Evolutionary conservation across 2,113 vertebrate genomes (phyloP), one percentile per base, ranked within the genome.

Genomic region (Myodes glareolus): DNA sequence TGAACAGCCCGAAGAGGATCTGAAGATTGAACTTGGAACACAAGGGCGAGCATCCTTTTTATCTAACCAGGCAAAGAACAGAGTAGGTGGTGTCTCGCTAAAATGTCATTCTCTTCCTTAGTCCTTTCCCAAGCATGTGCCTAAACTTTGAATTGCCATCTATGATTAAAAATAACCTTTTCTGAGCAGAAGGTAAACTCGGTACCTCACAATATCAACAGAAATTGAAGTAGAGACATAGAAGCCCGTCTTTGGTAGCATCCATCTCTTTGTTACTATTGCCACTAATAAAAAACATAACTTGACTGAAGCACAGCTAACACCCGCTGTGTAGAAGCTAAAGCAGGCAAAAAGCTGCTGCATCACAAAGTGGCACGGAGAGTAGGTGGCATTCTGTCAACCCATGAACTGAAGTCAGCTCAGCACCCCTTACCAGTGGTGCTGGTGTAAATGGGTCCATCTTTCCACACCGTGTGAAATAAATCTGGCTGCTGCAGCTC

Each of bases 281-380:
- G 31, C 31, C 67, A 70, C 81, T 92, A 76, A 80, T 88, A 87
- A 92, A 95, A 95, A 95, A 76, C 52, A 90, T 52, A 87, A 90
- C 73, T 50, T 70, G 84, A 90, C 68, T 77, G 75, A 67, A 61
- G 55, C 78, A 39, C 45, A 70, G 27, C 76, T 55, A 87, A 77
- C 45, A 77, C 25, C 12, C 13, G 72, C 11, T 0, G 72, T 76
- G 42, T 73, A 21, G 33, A 95, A 76, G 65, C 77, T 90, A 77
- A 16, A 27, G 78, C 33, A 39, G 55, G n/a, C 73, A 95, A 16
- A 80, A 82, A 72, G 86, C n/a, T 3, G 75, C 58, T 55, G 50
- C 91, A 90, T 92, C 12, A 17, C 23, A 58, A 55, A 92, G 33
- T 23, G n/a, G 19, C 10, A 70, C 6, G 17, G 36, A 93, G 63